Conservation (phyloP, 2,888 invertebrate genomes). For the Dasysyrphus tricinctus region DNA sequence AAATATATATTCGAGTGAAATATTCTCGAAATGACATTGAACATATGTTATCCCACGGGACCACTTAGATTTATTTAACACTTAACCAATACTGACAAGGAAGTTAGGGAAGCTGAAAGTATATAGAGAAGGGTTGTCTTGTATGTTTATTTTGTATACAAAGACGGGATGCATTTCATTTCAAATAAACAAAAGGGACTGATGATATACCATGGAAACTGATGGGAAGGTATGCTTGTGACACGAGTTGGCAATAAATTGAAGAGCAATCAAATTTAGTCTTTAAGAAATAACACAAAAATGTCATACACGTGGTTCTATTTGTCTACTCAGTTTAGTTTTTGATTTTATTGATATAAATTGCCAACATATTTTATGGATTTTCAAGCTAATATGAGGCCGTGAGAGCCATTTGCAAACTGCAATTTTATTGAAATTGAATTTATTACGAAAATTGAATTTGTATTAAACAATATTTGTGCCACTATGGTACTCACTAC, state of each 20-base stretch:
- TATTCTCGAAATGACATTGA: conserved; percentile 45
- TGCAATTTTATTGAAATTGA: too few species aligned
- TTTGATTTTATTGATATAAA: neutral
- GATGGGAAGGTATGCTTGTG: conserved; percentile 50
- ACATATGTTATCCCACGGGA: conserved; percentile 74
- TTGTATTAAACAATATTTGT: too few species aligned
- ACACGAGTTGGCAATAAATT: conserved; percentile 71
- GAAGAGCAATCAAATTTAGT: conserved; percentile 26
- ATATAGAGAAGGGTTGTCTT: conserved; percentile 4
- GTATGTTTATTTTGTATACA: neutral
- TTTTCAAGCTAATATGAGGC: neutral
- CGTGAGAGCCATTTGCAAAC: too few species aligned
- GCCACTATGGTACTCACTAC: too few species aligned
- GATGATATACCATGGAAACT: conserved; percentile 42
- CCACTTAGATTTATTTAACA: conserved; percentile 66
- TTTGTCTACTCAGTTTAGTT: neutral
- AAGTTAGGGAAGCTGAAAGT: neutral
- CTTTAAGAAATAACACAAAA: neutral
- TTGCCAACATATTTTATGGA: neutral
- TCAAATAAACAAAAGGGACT: conserved; percentile 61
- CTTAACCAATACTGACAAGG: conserved; percentile 61
- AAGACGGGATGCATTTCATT: conserved; percentile 65
- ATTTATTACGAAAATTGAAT: too few species aligned
- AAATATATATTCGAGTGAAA: conserved; percentile 51
- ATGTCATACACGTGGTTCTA: conserved; percentile 21